Conservation (phyloP, 2,113 vertebrate species). For the Pseudorasbora parva region DNA sequence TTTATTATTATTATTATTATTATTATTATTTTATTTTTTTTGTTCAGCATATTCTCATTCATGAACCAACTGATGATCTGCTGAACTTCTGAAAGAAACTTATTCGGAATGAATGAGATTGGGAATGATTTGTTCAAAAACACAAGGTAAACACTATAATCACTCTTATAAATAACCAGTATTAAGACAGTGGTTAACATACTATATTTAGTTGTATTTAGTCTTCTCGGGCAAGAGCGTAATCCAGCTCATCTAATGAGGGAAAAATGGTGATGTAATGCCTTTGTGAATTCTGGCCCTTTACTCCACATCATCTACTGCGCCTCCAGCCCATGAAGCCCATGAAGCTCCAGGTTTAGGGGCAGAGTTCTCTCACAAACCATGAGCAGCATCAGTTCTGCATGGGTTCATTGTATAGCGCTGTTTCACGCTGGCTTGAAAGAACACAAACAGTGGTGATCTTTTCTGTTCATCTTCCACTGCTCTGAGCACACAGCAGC, state of each 20-base stretch:
- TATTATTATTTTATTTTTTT: too few relatives aligned
- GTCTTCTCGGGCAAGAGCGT: neutral
- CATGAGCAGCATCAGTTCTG: neutral
- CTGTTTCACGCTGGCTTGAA: neutral
- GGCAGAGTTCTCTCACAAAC: neutral
- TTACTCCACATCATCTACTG: neutral
- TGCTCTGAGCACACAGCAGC: neutral
- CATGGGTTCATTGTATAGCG: neutral
- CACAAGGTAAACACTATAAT: neutral
- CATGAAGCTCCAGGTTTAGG: neutral
- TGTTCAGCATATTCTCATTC: neutral
- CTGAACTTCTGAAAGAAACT: neutral
- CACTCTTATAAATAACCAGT: neutral
- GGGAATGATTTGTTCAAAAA: neutral
- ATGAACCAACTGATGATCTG: neutral
- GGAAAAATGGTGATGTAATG: slow-evolving; percentile 3
- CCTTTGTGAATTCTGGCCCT: neutral
- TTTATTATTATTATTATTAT: too few relatives aligned
- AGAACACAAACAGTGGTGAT: neutral
- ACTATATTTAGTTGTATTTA: neutral
- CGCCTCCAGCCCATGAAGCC: slow-evolving; percentile 1
- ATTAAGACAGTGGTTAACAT: neutral
- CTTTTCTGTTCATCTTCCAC: neutral
- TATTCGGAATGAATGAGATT: neutral
- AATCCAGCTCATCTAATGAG: slow-evolving; percentile 21